Evolutionary conservation across 2,797 vertebrate species (phyloP), one percentile per base, ranked within the genome.

Genomic region (Molossus alvarezi): DNA sequence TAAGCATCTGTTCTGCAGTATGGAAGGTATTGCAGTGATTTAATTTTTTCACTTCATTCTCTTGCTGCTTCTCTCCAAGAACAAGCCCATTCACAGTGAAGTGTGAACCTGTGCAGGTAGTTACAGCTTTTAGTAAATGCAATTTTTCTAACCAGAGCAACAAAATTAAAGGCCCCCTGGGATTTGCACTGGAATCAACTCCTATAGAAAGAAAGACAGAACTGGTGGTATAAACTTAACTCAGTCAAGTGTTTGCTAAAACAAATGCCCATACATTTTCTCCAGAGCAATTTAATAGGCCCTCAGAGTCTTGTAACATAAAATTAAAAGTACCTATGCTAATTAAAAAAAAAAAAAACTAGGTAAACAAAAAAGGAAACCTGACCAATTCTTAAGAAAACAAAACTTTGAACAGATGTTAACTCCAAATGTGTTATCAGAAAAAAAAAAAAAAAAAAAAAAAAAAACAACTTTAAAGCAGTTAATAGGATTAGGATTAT

Each of bases 231-330:
- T 77, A 87, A 81, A 92, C 29, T 2, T 71, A 69, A 69, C 21
- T 60, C 21, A 5, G 48, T 37, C 20, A 55, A 84, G 33, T 88
- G 18, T 25, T 88, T 93, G 58, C 64, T 88, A 48, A 88, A 94
- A 67, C 12, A 33, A 69, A 91, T 80, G 29, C 20, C 88, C 79
- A 48, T 3, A 94, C 41, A 87, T 79, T 62, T 86, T 37, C 27
- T 93, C 45, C n/a, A 73, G 20, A 79, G 15, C 21, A 88, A 71
- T 97, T 94, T 94, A 90, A 53, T 23, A 62, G 37, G 18, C 72
- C 9, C 7, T 45, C 41, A 90, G 60, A 37, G 76, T 72, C 48
- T 37, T 60, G 92, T 29, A 77, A 85, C 9, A 72, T 53, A 82
- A 76, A 60, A 75, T 64, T 45, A 53, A 58, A 73, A 86, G 84